phyloP scores from a whole-genome alignment of 2,888 invertebrate genomes.

The Campoplex capitator region DNA sequence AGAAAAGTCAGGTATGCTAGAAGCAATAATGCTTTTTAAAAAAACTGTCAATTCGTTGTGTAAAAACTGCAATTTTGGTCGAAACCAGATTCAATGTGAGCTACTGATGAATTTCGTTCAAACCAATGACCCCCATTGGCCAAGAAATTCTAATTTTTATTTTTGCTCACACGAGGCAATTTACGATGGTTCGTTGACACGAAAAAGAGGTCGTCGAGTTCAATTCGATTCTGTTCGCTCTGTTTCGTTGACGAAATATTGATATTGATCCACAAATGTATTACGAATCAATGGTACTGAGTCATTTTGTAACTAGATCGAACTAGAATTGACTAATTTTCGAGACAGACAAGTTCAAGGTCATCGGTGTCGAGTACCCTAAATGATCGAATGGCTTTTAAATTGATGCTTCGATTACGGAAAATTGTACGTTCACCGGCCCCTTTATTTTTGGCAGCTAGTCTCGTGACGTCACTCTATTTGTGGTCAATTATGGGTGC shows the following conservation, averaged over 20 bases:
- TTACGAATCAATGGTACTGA: background rate
- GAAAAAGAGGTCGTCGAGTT: slow-evolving; percentile 8
- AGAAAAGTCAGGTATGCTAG: background rate
- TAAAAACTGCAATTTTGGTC: background rate
- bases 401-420: slow-evolving; percentile 50
- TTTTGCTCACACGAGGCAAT: slow-evolving; percentile 20
- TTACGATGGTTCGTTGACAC: slow-evolving; percentile 28
- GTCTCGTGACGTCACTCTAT: slow-evolving; percentile 13
- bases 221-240: slow-evolving; percentile 18
- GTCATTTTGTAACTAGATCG: background rate
- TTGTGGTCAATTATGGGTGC: slow-evolving; percentile 14
- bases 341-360: slow-evolving; percentile 57
- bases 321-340: slow-evolving; percentile 16
- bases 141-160: background rate
- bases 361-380: slow-evolving; percentile 15
- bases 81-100: background rate
- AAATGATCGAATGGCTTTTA: slow-evolving; percentile 50
- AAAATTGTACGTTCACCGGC: slow-evolving; percentile 16
- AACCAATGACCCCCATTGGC: background rate
- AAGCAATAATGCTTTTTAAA: background rate
- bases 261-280: slow-evolving; percentile 16
- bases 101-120: background rate
- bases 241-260: slow-evolving; percentile 21
- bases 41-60: background rate
- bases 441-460: slow-evolving; percentile 25